These are phyloP conservation scores for Sepiola atlantica DNA, from an alignment of 2,888 invertebrate species.

Conservation along the genomic window DNA sequence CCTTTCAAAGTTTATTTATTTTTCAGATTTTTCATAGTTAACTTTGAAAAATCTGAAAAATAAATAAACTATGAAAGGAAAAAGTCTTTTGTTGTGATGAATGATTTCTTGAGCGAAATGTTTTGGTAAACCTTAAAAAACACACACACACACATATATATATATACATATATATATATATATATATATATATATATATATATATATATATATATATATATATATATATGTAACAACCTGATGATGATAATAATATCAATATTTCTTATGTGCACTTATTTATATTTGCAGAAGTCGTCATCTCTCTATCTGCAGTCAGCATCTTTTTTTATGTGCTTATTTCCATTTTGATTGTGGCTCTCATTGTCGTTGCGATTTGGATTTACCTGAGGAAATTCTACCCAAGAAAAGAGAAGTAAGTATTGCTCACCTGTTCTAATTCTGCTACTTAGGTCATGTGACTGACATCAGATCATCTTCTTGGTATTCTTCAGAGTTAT, in stretches of 20 bases:
- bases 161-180: too few species aligned
- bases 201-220: too few species aligned
- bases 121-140: too few species aligned
- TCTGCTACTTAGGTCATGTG: not conserved
- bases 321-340: not conserved
- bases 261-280: not conserved
- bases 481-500: not conserved
- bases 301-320: not conserved
- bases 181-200: too few species aligned
- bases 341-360: not conserved
- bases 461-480: not conserved
- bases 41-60: too few species aligned
- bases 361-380: not conserved
- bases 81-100: too few species aligned
- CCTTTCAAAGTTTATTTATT: too few species aligned
- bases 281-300: not conserved
- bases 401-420: not conserved
- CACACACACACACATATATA: too few species aligned
- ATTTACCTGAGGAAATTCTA: not conserved
- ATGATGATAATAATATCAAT: not conserved
- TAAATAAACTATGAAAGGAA: too few species aligned
- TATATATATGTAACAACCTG: too few species aligned
- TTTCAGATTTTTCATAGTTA: too few species aligned
- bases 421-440: not conserved
- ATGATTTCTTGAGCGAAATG: too few species aligned